A percentile compares a stretch with the other conserved stretches of the same genome.
Conservation (phyloP, 2,888 invertebrate species). For the Entomobrya proxima region DNA sequence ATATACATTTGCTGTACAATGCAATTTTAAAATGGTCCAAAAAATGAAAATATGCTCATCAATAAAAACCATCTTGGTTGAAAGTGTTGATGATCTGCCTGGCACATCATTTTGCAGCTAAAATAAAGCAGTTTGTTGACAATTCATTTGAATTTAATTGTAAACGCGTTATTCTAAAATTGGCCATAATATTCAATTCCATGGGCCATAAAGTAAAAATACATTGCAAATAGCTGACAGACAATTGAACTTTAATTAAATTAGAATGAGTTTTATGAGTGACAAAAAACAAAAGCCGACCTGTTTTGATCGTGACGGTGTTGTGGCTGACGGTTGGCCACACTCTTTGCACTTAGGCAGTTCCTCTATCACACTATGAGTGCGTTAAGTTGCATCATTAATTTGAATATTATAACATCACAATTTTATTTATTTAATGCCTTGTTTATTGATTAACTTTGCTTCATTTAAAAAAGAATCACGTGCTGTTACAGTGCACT, state of each 20-base stretch:
- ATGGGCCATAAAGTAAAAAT: too few relatives aligned
- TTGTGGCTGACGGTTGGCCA: conserved; percentile 5
- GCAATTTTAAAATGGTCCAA: too few relatives aligned
- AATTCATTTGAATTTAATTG: too few relatives aligned
- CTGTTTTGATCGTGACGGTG: neutral
- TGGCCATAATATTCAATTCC: too few relatives aligned
- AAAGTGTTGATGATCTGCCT: too few relatives aligned
- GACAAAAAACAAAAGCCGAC: neutral
- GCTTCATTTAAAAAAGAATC: conserved; percentile 29
- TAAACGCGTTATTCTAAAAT: too few relatives aligned
- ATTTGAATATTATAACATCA: conserved; percentile 17
- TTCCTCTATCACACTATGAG: neutral
- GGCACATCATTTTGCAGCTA: too few relatives aligned
- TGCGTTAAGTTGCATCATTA: neutral
- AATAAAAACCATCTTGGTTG: too few relatives aligned
- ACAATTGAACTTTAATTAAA: neutral
- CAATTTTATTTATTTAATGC: conserved; percentile 14
- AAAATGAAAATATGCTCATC: too few relatives aligned
- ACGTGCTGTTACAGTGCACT: conserved; percentile 1
- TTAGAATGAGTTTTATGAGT: neutral
- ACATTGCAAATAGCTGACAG: too few relatives aligned
- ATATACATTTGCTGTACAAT: too few relatives aligned
- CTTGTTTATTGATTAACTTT: conserved; percentile 6
- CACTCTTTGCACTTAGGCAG: neutral
- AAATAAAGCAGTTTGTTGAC: too few relatives aligned